Evolutionary conservation across 2,888 invertebrate genomes (phyloP).

Genomic region (Oscheius sp.): DNA sequence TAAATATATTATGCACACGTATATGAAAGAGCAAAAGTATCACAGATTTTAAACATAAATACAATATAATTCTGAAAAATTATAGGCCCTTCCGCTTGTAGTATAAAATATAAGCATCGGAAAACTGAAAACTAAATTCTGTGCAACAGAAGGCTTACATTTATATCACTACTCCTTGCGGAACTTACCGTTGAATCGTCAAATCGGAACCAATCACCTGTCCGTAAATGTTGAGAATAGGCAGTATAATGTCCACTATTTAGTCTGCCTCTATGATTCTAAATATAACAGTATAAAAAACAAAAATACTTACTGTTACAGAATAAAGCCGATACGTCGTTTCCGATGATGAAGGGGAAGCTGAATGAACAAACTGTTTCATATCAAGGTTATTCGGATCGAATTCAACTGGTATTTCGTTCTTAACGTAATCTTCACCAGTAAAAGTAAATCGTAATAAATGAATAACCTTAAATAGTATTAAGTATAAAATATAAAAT

Average conservation of each 20-base stretch:
- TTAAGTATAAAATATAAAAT: not conserved
- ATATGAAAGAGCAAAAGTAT: not conserved
- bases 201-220: constrained; percentile 56
- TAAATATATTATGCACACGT: too few species aligned
- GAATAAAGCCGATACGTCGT: constrained; percentile 58
- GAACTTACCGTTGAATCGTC: constrained; percentile 56
- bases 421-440: constrained; percentile 60
- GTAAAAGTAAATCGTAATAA: constrained; percentile 61
- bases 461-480: constrained; percentile 54
- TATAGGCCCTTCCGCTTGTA: constrained; percentile 8
- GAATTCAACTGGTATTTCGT: constrained; percentile 57
- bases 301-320: constrained; percentile 53
- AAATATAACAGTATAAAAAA: not conserved
- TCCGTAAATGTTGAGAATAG: constrained; percentile 41
- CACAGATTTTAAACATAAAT: not conserved
- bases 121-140: constrained; percentile 9
- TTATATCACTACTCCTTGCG: constrained; percentile 34
- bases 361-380: constrained; percentile 49
- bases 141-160: constrained; percentile 35
- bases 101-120: constrained; percentile 28
- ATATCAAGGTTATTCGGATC: constrained; percentile 49
- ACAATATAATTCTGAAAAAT: not conserved
- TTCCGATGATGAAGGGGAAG: constrained; percentile 27
- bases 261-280: constrained; percentile 64
- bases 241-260: constrained; percentile 67